phyloP scores from a whole-genome alignment of 2,113 vertebrate species.

The Platysternon megacephalum region DNA sequence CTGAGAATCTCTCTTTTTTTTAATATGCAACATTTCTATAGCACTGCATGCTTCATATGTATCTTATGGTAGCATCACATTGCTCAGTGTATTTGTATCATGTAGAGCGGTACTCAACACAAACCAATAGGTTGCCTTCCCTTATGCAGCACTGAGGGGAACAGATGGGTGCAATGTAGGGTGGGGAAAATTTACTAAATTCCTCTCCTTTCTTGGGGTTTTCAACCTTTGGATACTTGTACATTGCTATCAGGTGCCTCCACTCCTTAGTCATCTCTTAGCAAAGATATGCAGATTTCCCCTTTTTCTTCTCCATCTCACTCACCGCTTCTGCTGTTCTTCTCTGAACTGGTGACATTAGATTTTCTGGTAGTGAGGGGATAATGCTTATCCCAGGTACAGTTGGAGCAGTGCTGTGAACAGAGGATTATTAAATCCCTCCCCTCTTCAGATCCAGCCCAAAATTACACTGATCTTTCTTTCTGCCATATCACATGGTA shows the following conservation, averaged over 20 bases:
- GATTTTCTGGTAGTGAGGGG: neutral
- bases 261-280: neutral
- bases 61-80: neutral
- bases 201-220: neutral
- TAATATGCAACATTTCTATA: neutral
- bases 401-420: rapidly evolving
- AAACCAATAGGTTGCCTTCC: neutral
- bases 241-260: rapidly evolving
- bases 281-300: neutral
- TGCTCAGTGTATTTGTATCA: neutral
- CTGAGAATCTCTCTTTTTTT: neutral
- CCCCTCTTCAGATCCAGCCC: neutral
- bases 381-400: rapidly evolving
- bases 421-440: neutral
- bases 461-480: rapidly evolving
- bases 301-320: neutral
- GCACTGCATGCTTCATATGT: neutral
- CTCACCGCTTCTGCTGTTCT: neutral
- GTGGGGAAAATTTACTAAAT: neutral
- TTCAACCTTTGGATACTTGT: neutral
- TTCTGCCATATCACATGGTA: neutral
- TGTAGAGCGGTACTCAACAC: too few relatives aligned
- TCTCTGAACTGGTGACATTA: neutral
- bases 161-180: neutral
- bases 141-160: neutral